These are phyloP conservation scores for Carlito syrichta DNA, from an alignment of 2,113 vertebrate species.

Conservation along the genomic window DNA sequence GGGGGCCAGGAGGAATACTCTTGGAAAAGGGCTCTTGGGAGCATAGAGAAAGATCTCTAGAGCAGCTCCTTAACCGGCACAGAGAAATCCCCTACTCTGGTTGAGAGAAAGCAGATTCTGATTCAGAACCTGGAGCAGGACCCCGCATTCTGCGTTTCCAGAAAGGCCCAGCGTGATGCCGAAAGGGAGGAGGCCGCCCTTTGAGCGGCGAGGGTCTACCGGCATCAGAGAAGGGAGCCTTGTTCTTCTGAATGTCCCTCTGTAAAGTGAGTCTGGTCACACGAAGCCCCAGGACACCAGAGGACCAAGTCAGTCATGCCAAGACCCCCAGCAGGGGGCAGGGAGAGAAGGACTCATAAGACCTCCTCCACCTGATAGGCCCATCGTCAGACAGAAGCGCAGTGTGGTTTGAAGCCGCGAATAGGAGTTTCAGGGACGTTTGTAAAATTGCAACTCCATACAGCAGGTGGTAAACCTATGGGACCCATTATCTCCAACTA, in stretches of 20 bases:
- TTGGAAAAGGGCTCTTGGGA: not conserved
- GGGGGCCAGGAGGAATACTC: not conserved
- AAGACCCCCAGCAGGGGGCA: not conserved
- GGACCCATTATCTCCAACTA: not conserved
- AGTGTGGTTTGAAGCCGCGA: not conserved
- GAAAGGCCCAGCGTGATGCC: fast-evolving
- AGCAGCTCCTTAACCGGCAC: not conserved
- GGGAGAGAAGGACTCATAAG: not conserved
- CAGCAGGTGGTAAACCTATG: not conserved
- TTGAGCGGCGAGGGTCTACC: not conserved
- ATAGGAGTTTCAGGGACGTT: not conserved
- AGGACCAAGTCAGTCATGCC: not conserved
- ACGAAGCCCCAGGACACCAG: not conserved
- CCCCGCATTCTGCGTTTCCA: not conserved
- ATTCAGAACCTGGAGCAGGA: not conserved
- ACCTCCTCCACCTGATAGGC: not conserved
- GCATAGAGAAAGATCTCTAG: not conserved
- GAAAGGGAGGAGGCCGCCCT: fast-evolving
- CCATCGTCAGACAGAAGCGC: no score
- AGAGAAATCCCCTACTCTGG: not conserved
- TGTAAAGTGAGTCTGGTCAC: not conserved
- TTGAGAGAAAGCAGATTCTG: not conserved
- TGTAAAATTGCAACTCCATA: not conserved
- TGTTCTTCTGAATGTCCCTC: not conserved
- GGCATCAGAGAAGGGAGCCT: not conserved